Base-by-base conservation (phyloP, 2,888 invertebrate species). In the Folsomia candida region DNA sequence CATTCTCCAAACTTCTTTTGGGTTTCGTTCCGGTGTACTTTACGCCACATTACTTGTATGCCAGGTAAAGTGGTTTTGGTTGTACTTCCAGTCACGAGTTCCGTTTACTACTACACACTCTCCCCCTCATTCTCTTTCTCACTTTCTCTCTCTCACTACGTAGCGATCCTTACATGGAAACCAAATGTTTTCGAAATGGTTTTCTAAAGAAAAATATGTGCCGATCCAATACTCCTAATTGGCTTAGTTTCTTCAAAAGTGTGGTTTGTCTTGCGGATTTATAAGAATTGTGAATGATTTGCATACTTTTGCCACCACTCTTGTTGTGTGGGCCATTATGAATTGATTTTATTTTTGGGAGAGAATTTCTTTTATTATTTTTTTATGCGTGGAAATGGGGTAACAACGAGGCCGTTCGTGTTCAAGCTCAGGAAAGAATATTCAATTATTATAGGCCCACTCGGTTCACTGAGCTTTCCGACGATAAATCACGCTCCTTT, bases 191-290 rank as follows among this genome's bases (percentile, higher is more conserved):
- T 37, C 14, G 6, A 37, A 37, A 37, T 37, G 37, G 37, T 14
- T 37, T 37, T 37, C 37, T 37, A 37, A 37, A 22, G 29, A 20
- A 65, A 26, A 57, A 29, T 65, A 65, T 60, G 67, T 70, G 63
- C 22, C 37, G n/a, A n/a, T n/a, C n/a, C 4, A 18, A 54, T n/a
- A 59, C 59, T 26, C 61, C 27, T 61, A 61, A 61, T 61, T 61
- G 28, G 61, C 61, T 61, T 61, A 61, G 61, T 61, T 61, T 27
- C 26, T 61, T 6, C 29, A 11, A 28, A 28, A 61, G 61, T n/a
- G n/a, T 27, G 26, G 27, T 28, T 61, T n/a, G 4, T 61, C 6
- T 54, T 54, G 20, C 20, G 18, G 54, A 37, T 37, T 37, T 37
- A 37, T 37, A 37, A 37, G 14, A 37, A 37, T 37, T 37, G 37